phyloP scores from a whole-genome alignment of 2,888 invertebrate genomes.

The Fragum sueziense region DNA sequence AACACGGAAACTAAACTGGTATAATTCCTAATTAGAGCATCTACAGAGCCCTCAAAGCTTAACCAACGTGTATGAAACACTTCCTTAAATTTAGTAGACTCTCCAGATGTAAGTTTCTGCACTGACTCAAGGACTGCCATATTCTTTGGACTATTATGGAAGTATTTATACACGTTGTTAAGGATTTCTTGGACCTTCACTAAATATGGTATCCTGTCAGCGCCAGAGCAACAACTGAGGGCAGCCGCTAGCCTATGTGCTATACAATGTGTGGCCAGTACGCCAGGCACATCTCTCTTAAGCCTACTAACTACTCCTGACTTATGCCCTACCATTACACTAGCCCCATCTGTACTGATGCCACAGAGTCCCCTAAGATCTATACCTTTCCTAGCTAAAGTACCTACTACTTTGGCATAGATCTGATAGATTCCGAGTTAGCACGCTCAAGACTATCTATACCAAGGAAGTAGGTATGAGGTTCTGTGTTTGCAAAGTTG shows the following conservation, averaged over 20 bases:
- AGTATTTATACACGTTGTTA: too few species aligned
- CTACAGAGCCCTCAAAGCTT: background rate
- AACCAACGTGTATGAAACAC: background rate
- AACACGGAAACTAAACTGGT: background rate
- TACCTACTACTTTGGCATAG: background rate
- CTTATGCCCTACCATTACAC: constrained; percentile 51
- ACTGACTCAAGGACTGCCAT: too few species aligned
- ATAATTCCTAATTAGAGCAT: too few species aligned
- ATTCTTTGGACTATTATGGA: too few species aligned
- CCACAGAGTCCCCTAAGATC: background rate
- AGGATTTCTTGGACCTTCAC: constrained; percentile 38
- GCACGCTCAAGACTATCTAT: too few species aligned
- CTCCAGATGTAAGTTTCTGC: too few species aligned
- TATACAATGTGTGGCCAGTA: constrained; percentile 47
- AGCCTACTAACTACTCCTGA: constrained; percentile 36
- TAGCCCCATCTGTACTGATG: constrained; percentile 47
- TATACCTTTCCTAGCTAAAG: background rate
- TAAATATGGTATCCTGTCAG: constrained; percentile 21
- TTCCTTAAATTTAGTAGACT: background rate
- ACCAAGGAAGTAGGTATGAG: background rate
- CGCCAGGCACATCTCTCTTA: constrained; percentile 17
- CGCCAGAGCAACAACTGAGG: constrained; percentile 31
- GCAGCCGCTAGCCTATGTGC: constrained; percentile 53
- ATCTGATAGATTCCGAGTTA: too few species aligned
- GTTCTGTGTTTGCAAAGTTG: background rate